Conservation (phyloP, 2,797 vertebrate species). For the Pachyuromys duprasi region DNA sequence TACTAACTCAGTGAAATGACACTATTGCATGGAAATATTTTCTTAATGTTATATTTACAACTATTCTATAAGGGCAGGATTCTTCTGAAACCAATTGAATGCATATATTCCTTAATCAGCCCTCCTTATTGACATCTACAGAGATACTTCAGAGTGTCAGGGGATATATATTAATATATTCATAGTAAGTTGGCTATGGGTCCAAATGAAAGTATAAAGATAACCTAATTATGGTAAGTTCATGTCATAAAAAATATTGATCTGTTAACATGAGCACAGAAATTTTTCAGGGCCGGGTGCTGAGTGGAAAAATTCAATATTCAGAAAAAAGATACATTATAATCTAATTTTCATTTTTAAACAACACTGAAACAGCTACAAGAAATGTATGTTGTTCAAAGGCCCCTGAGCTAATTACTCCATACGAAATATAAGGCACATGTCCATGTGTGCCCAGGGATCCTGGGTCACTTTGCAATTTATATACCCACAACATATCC, state of each 20-base stretch:
- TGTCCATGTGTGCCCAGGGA: background rate
- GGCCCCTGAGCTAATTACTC: background rate
- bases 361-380: background rate
- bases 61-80: background rate
- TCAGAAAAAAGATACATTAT: background rate
- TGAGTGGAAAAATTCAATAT: background rate
- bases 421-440: background rate
- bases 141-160: background rate
- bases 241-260: background rate
- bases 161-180: background rate
- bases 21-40: background rate
- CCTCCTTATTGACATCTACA: background rate
- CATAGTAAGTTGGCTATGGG: background rate
- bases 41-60: background rate
- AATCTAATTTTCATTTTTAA: conserved; percentile 30
- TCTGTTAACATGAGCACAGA: background rate
- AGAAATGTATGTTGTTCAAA: background rate
- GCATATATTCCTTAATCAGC: background rate
- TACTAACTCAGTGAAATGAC: background rate
- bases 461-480: background rate
- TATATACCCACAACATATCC: background rate
- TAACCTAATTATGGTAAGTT: background rate
- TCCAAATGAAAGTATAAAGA: background rate
- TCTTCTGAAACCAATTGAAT: conserved; percentile 24
- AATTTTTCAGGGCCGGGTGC: background rate